phyloP scores from a whole-genome alignment of 1,140 invertebrate species.

The Drosophila bifasciata region DNA sequence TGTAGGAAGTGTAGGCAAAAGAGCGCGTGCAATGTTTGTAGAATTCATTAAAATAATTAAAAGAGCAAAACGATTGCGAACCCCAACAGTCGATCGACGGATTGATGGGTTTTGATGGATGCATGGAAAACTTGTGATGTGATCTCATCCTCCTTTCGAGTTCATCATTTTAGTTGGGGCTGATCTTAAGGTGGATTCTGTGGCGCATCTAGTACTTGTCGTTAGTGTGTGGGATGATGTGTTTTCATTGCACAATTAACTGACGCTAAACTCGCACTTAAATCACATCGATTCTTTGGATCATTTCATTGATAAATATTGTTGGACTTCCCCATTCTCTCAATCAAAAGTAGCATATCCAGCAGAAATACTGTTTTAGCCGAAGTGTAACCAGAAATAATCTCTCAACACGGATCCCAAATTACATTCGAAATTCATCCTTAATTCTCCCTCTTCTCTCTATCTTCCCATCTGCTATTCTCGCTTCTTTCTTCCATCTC shows the following conservation, averaged over 20 bases:
- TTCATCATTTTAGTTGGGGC: neutral
- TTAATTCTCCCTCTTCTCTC: neutral
- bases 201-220: too few relatives aligned
- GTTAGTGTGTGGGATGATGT: too few relatives aligned
- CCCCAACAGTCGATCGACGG: neutral
- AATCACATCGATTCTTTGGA: too few relatives aligned
- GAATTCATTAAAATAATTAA: constrained; percentile 54
- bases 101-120: constrained; percentile 11
- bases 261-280: neutral
- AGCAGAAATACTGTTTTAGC: too few relatives aligned
- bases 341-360: too few relatives aligned
- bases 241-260: too few relatives aligned
- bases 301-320: too few relatives aligned
- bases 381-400: too few relatives aligned
- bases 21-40: constrained; percentile 24
- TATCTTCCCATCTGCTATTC: neutral
- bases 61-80: constrained; percentile 21
- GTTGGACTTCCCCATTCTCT: too few relatives aligned
- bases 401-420: neutral
- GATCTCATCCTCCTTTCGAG: constrained; percentile 33
- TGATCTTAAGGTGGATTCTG: too few relatives aligned
- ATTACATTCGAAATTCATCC: neutral
- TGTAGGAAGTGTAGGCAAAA: constrained; percentile 28
- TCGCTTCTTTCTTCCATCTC: neutral
- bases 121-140: constrained; percentile 31